Percentiles rank a stretch among this genome's conserved stretches.
phyloP scores from a whole-genome alignment of 2,113 vertebrate species.

The Rallus limicola region DNA sequence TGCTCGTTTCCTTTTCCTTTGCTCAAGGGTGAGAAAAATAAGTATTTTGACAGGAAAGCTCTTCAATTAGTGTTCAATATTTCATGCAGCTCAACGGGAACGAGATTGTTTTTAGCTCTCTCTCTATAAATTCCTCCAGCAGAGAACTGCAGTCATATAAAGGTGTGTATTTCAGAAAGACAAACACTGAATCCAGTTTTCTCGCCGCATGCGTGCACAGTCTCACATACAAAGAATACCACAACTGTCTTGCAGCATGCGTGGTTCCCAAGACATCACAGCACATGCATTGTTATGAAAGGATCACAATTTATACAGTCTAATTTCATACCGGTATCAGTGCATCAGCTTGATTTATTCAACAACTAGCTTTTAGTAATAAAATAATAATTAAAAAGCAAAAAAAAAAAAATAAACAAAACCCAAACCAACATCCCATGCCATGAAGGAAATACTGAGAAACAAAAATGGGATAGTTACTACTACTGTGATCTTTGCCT shows the following conservation, averaged over 20 bases:
- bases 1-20: slow-evolving; percentile 44
- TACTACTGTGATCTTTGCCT: slow-evolving; percentile 99
- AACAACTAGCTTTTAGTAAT: slow-evolving; percentile 65
- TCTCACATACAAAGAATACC: slow-evolving; percentile 34
- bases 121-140: slow-evolving; percentile 34
- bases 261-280: slow-evolving; percentile 26
- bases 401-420: background rate
- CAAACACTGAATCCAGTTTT: slow-evolving; percentile 7
- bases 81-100: slow-evolving; percentile 54
- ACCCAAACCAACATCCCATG: slow-evolving; percentile 76
- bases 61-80: background rate
- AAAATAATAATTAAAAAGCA: background rate
- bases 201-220: slow-evolving; percentile 42
- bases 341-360: slow-evolving; percentile 22
- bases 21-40: slow-evolving; percentile 30
- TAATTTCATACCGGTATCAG: background rate
- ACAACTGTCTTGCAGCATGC: slow-evolving; percentile 60
- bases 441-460: slow-evolving; percentile 79
- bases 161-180: slow-evolving; percentile 45
- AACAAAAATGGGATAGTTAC: slow-evolving; percentile 96
- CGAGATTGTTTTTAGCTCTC: background rate
- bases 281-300: slow-evolving; percentile 47
- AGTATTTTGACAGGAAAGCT: slow-evolving; percentile 32
- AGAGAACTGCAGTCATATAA: slow-evolving; percentile 35
- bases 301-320: background rate